phyloP scores from a whole-genome alignment of 1,140 invertebrate species.

The Cherax quadricarinatus region DNA sequence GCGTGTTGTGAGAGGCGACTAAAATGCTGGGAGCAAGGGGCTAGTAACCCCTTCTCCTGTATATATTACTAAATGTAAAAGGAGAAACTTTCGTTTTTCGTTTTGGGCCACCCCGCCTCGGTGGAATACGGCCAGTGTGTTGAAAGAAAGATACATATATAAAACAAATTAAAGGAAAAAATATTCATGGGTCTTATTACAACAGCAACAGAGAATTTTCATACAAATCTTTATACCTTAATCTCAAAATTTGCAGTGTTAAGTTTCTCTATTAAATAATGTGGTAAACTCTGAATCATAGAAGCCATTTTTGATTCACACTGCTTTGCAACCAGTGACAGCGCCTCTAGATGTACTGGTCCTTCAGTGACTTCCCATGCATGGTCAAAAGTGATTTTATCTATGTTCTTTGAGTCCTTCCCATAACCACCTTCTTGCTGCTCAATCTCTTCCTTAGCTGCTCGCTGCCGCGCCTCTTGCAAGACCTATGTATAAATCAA shows the following conservation, averaged over 20 bases:
- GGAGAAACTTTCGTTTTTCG: too few species aligned
- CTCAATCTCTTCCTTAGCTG: constrained; percentile 83
- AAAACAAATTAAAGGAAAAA: too few species aligned
- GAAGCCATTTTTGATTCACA: constrained; percentile 79
- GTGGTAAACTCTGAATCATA: constrained; percentile 32
- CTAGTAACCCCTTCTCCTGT: too few species aligned
- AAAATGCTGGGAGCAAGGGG: too few species aligned
- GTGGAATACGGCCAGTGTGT: too few species aligned
- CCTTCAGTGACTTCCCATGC: constrained; percentile 91
- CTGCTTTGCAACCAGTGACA: constrained; percentile 92
- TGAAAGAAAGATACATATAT: too few species aligned
- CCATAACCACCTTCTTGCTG: constrained; percentile 78
- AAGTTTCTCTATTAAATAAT: constrained; percentile 30
- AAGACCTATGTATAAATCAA: constrained; percentile 80
- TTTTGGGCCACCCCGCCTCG: too few species aligned
- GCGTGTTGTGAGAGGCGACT: too few species aligned
- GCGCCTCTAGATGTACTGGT: constrained; percentile 90
- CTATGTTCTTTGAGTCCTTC: constrained; percentile 78
- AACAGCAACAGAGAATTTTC: too few species aligned
- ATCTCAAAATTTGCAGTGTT: constrained; percentile 30
- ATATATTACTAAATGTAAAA: too few species aligned
- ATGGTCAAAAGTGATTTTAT: constrained; percentile 86
- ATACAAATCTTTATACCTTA: constrained; percentile 21
- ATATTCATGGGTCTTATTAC: too few species aligned
- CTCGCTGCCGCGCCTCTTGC: constrained; percentile 89